Conservation (phyloP, 2,113 vertebrate species). For the Panthera uncia region DNA sequence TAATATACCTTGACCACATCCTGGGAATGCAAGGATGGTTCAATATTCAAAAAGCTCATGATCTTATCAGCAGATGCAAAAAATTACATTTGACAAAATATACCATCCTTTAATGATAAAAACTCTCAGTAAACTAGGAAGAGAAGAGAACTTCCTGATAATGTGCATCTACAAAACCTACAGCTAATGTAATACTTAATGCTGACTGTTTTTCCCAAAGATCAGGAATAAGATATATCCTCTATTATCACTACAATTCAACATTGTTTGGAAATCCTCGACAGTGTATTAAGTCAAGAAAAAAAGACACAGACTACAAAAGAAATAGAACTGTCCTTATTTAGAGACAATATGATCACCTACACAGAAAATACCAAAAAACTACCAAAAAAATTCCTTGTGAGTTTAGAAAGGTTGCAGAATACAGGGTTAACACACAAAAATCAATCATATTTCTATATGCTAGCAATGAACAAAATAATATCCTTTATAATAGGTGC, state of each 20-base stretch:
- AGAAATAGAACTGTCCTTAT: neutral
- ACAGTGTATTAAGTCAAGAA: neutral
- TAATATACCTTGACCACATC: neutral
- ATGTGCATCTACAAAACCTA: neutral
- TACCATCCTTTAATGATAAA: neutral
- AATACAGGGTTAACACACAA: neutral
- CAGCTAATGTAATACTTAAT: neutral
- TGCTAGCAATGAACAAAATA: neutral
- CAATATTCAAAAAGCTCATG: neutral
- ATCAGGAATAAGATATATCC: neutral
- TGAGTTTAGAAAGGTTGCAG: neutral
- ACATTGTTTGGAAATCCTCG: neutral
- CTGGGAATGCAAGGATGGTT: neutral
- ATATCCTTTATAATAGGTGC: neutral
- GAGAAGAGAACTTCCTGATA: neutral
- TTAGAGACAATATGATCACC: neutral
- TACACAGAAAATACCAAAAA: neutral
- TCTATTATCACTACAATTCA: neutral
- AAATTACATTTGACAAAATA: neutral
- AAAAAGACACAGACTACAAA: neutral
- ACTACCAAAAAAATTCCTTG: neutral
- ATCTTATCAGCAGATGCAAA: neutral
- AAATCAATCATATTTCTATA: constrained; percentile 13
- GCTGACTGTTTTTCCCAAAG: neutral
- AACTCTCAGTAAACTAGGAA: neutral